Evolutionary conservation across 2,797 vertebrate genomes (phyloP).

Genomic region (Lepus oiostolus): DNA sequence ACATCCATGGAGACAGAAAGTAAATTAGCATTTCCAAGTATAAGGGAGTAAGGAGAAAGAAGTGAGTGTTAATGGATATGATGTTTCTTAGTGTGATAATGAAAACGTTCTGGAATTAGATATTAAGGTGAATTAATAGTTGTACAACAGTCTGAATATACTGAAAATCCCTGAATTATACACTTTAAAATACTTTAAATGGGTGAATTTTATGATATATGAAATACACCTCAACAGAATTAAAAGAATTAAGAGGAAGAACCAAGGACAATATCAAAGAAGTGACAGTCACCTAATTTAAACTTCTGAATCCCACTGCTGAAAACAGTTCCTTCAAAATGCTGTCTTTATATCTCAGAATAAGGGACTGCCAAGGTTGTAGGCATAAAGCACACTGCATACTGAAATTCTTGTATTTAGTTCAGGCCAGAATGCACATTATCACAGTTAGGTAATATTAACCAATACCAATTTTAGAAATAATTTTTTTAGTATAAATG

Average conservation of each 20-base stretch:
- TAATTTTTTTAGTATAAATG: neutral
- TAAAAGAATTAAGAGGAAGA: neutral
- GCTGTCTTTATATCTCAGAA: slow-evolving; percentile 32
- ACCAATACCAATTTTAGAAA: neutral
- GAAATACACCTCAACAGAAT: neutral
- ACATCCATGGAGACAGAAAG: slow-evolving; percentile 8
- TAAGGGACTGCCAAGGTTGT: neutral
- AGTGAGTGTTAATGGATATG: neutral
- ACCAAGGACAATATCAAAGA: slow-evolving; percentile 20
- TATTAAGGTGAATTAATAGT: neutral
- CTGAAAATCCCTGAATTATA: neutral
- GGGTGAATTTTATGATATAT: neutral
- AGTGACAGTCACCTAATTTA: neutral
- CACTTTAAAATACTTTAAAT: slow-evolving; percentile 44
- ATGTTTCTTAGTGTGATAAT: neutral
- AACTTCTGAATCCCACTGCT: neutral
- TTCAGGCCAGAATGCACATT: neutral
- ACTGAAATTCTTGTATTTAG: neutral
- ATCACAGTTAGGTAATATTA: neutral
- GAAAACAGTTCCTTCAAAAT: neutral
- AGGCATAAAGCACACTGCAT: neutral
- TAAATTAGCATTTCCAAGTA: neutral
- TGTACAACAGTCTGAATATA: neutral
- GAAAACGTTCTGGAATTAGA: neutral
- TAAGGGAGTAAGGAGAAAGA: neutral